Conservation (phyloP, 2,797 vertebrate genomes). For the Stomatorhinus walkeri region DNA sequence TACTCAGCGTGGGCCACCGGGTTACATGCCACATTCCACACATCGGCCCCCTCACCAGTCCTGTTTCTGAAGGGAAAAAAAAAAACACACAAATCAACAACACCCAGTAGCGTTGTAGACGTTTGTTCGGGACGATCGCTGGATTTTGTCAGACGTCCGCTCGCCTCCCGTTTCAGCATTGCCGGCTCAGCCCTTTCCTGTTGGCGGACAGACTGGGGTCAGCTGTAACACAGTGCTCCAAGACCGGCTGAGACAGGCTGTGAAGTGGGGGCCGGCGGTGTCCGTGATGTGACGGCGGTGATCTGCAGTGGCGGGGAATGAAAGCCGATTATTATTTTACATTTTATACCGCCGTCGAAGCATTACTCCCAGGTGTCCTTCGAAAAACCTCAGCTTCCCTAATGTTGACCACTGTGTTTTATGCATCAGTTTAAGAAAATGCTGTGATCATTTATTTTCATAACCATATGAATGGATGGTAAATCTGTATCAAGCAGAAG, state of each 20-base stretch:
- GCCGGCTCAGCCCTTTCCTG: constrained; percentile 57
- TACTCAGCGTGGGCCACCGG: not conserved
- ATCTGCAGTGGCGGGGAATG: not conserved
- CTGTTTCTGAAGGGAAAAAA: not conserved
- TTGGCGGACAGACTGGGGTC: constrained; percentile 47
- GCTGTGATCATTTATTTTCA: not conserved
- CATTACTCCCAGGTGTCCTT: not conserved
- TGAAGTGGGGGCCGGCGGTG: not conserved
- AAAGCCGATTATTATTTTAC: not conserved
- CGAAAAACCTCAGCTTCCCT: not conserved
- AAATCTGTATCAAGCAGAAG: not conserved
- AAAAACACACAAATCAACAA: not conserved
- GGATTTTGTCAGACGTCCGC: not conserved
- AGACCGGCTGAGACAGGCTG: not conserved
- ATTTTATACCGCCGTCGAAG: not conserved
- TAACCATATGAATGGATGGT: not conserved
- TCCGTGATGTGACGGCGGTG: not conserved
- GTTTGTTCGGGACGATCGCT: not conserved
- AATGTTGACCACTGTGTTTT: not conserved
- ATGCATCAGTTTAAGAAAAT: not conserved
- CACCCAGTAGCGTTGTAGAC: not conserved
- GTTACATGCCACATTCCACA: not conserved
- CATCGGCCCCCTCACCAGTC: not conserved
- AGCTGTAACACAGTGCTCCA: constrained; percentile 19
- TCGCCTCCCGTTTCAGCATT: constrained; percentile 41